Base-by-base conservation (phyloP, 2,113 vertebrate species). In the Smithornis capensis region DNA sequence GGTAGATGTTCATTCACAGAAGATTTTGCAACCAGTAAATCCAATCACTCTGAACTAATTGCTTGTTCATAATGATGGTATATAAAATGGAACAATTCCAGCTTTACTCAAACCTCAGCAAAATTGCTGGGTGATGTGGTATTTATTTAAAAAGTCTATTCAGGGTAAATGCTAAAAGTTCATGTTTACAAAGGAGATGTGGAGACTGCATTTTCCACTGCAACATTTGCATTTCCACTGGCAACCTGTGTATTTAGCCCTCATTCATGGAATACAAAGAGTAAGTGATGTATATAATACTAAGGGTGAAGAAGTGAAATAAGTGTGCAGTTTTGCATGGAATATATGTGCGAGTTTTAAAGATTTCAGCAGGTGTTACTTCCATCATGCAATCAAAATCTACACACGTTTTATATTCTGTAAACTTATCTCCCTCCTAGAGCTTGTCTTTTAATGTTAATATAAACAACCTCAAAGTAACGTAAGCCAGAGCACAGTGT, bases 61-160 rank as follows among this genome's bases (percentile, higher is more conserved):
- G 31, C 22, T 91, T 93, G 40, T 74, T 95, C 33, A 40, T 76
- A 92, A 64, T 50, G 37, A 65, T 38, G 23, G 7, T 14, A 19
- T 69, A 40, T 90, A 49, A 91, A 94, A 52, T 25, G 28, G 35
- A 96, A 85, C 0, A 3, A 49, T 35, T 92, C 42, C 56, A 92
- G 35, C 9, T 81, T 68, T 89, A 86, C 23, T 68, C 22, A 69
- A 80, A 27, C 11, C 22, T 81, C 40, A 64, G 47, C 3, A 22
- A 91, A 75, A 81, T 60, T 90, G 10, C 60, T 45, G 55, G 22
- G 71, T 94, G 70, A 23, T n/a, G 78, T 29, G 17, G 33, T 80
- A 78, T 93, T 96, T 88, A 90, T 90, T 94, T 86, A 6, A 86
- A 88, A 89, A 83, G 19, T n/a, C 59, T 91, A 52, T 33, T 69